Base-by-base conservation (phyloP, 2,797 vertebrate genomes). In the Micrastur ruficollis region DNA sequence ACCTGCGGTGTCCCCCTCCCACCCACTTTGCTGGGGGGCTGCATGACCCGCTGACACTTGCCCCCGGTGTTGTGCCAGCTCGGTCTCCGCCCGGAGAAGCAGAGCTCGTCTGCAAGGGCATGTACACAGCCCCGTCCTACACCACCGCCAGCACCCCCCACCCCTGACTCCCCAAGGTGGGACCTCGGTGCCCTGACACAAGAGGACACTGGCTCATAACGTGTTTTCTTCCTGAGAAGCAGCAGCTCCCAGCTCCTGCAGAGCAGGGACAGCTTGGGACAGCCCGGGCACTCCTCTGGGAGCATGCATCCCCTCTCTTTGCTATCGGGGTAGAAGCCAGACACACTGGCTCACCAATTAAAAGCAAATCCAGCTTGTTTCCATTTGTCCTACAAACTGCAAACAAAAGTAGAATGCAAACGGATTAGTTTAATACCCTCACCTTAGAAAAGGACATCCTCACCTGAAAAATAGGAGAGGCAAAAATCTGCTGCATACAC, bases 1-100 rank as follows among this genome's bases (percentile, higher is more conserved):
- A 55, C 32, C 29, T 8, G 14, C 0, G 0, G 4, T 11, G 27
- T 36, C 34, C 18, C 47, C 5, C 0, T 9, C 36, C 11, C 47
- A 27, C 26, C 11, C 14, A 1, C 46, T 42, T n/a, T 11, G 50
- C 11, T 10, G 71, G 40, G 70, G 26, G 93, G 18, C 61, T 74
- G 68, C 15, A 4, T 32, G 34, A 22, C 40, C 47, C 27, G 0
- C 42, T 46, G 18, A 5, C 4, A 0, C 7, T 36, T 52, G 16
- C 59, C 25, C 55, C 6, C 26, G 3, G 38, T 0, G 5, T 1
- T 8, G 52, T 32, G 61, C 34, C 68, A 67, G 47, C 46, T 40
- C 0, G 0, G 8, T 3, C 13, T 23, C 58, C 31, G n/a, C 62
- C 20, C 5, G 0, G 18, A 71, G 34, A 47, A 18, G 68, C 71